Evolutionary conservation across 1,140 invertebrate species (phyloP), one percentile per base, ranked within the genome.

Genomic region (Bombus sylvicola): DNA sequence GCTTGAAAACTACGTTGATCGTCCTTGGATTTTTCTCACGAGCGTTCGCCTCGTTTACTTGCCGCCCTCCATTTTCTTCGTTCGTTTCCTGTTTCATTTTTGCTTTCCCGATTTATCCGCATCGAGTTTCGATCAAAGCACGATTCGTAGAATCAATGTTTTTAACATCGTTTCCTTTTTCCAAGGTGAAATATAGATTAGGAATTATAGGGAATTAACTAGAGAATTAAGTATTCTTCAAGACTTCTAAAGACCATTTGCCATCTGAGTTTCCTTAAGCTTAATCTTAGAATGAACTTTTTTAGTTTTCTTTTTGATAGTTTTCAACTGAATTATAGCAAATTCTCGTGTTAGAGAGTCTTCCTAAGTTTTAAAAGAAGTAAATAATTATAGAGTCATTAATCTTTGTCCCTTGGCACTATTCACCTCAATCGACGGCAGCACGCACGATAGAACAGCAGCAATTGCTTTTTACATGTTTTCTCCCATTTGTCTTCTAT

Each of bases 401-500:
- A 9, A 37, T 76, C 74, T 76, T 57, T 37, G 73, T 57, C 34
- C 47, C 25, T 59, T 57, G 47, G 9, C 74, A 15, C 31, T 15
- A 31, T 39, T 78, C 37, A 43, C 10, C 28, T 41, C n/a, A 41
- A 81, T 81, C 41, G 59, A 76, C 43, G 43, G 43, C 15, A 78
- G n/a, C 62, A 68, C 64, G 73, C 74, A 69, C 43, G 47, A 53
- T 41, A 57, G 43, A 39, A 28, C 28, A 76, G 53, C 74, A 69
- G 64, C 57, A 78, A 78, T 79, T 69, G 82, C 64, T 28, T 59
- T 41, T 68, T 12, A 28, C 62, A 41, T 31, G 75, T 84, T 71
- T 43, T 71, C 47, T 69, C 71, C 66, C 66, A 84, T 84, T 79
- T 72, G 66, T 71, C 47, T 84, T 84, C 47, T 84, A 84, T 71